Percentiles rank a stretch among this genome's conserved stretches.
phyloP scores from a whole-genome alignment of 2,888 invertebrate genomes.

The Pocota personata region DNA sequence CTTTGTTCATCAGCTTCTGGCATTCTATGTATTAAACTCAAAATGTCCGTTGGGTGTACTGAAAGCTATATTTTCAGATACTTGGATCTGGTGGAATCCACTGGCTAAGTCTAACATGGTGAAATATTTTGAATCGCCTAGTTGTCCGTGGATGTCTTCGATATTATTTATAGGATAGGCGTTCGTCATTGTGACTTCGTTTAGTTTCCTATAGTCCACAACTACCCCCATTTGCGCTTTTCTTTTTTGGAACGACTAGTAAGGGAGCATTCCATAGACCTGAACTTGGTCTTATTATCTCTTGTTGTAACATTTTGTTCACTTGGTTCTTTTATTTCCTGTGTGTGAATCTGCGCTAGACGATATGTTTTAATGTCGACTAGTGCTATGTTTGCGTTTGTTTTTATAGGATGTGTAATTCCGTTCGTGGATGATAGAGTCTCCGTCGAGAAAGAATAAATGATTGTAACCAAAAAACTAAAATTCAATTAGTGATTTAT shows the following conservation, averaged over 20 bases:
- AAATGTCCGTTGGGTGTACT: too few species aligned
- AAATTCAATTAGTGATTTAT: background rate
- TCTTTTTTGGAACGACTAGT: background rate
- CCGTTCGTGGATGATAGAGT: background rate
- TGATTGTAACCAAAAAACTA: background rate
- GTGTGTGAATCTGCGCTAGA: too few species aligned
- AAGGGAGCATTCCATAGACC: too few species aligned
- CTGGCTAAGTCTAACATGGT: too few species aligned
- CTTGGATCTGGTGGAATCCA: too few species aligned
- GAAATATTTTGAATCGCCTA: too few species aligned
- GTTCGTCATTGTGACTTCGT: conserved; percentile 5
- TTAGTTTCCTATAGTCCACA: conserved; percentile 15
- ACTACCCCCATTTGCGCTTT: too few species aligned
- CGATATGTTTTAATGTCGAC: background rate
- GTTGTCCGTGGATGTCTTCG: too few species aligned
- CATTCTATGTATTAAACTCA: too few species aligned
- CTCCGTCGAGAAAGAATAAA: background rate
- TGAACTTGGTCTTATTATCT: background rate
- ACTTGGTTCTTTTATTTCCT: conserved; percentile 2
- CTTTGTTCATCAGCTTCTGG: too few species aligned
- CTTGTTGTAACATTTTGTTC: background rate
- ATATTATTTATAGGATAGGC: conserved; percentile 29
- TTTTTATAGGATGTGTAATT: background rate
- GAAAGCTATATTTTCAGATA: too few species aligned
- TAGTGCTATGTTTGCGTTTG: background rate